These are phyloP conservation scores for Notarius quadriscutis DNA, from an alignment of 2,113 vertebrate genomes.

Conservation along the genomic window DNA sequence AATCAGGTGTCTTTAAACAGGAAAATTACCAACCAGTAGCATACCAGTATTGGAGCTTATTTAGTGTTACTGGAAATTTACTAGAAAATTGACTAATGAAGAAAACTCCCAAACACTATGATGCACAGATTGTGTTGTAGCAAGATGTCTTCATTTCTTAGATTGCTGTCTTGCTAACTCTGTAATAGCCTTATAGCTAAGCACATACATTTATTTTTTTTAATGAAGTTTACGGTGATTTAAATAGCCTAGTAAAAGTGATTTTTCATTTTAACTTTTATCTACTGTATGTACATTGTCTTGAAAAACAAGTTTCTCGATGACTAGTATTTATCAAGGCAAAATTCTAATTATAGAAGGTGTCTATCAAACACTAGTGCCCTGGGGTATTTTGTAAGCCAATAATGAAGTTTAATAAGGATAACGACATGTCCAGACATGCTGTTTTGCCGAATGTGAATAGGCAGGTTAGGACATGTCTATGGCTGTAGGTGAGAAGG, in stretches of 20 bases:
- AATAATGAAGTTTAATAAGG: not conserved
- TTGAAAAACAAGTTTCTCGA: not conserved
- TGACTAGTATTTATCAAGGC: not conserved
- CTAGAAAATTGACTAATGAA: not conserved
- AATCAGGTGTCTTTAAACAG: not conserved
- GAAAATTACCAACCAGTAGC: not conserved
- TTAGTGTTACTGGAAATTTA: not conserved
- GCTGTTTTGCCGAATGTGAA: conserved; percentile 5
- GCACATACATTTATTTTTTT: not conserved
- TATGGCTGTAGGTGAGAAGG: not conserved
- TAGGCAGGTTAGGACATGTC: conserved; percentile 9
- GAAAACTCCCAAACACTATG: not conserved
- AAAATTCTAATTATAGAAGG: not conserved
- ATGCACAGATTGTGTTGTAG: not conserved
- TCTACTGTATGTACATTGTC: not conserved
- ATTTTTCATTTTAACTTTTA: not conserved
- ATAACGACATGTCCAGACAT: not conserved
- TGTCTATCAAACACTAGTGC: not conserved
- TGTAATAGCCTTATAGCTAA: not conserved
- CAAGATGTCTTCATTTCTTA: not conserved
- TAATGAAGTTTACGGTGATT: not conserved
- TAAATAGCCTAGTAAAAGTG: not conserved
- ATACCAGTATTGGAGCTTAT: not conserved
- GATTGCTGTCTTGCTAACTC: not conserved
- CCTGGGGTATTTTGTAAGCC: not conserved